Base-by-base conservation (phyloP, 1,140 invertebrate species). In the Papilio glaucus region DNA sequence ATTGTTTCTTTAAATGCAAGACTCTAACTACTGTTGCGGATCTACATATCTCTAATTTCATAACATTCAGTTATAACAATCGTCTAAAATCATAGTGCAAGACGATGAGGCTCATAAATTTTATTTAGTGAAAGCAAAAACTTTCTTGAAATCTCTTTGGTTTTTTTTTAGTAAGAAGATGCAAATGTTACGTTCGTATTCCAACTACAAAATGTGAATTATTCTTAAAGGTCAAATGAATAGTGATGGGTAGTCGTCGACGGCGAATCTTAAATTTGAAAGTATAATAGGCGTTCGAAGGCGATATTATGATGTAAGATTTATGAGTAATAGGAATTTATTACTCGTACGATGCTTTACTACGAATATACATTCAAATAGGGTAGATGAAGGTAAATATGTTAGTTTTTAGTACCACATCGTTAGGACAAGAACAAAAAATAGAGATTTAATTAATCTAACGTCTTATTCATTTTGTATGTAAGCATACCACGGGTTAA, bases 161-260 rank as follows among this genome's bases (percentile, higher is more conserved):
- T 38, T 69, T 69, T 68, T 68, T 69, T 18, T 45, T 68, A 68
- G 26, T 12, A 45, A 45, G n/a, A n/a, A n/a, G 39, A 69, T 53
- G 42, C 67, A 49, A 69, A 69, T 69, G 10, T 69, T 49, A 39
- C 24, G 29, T 29, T 68, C 65, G 21, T 41, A 62, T 67, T 65
- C 13, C 21, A 65, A 68, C 38, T 65, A 53, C 24, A 45, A 69
- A 49, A 68, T 68, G 45, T 41, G 8, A 42, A 18, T 69, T 69
- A 69, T 69, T 69, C 67, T 53, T 69, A 69, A 69, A 69, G 67
- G 67, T 69, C 67, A 69, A 53, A 33, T 49, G 67, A 49, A 69
- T 49, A 69, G 29, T 49, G 41, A 69, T 49, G 67, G 65, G 67
- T 49, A 49, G 65, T 42, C 63, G 33, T 68, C 41, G 41, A 13